Evolutionary conservation across 2,888 invertebrate species (phyloP), one percentile per base, ranked within the genome.

Genomic region (Agriotes lineatus): DNA sequence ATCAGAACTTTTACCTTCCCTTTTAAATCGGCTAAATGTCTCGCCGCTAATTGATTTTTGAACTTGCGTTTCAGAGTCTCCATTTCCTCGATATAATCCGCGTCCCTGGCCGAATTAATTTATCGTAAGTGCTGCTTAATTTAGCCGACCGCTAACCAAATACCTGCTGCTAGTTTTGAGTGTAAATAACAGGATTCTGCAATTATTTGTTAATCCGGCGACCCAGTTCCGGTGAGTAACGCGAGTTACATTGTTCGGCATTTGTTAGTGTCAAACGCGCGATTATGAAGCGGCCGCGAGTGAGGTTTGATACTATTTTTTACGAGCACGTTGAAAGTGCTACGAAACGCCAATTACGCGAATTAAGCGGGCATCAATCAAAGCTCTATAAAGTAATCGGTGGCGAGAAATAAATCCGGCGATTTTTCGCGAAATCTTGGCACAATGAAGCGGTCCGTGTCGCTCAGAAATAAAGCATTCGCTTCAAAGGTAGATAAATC

Each of bases 401-500:
- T 65, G 25, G 30, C 12, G 16, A 65, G 48, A 65, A 65, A 65
- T 58, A 58, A 65, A 65, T 48, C 48, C 65, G 25, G 37, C 57
- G 56, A 62, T 42, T 63, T 63, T 63, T 63, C 58, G 18, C 45
- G 44, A 44, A 56, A 56, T 58, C 57, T 65, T 65, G 65, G 65
- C 65, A 60, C 62, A 54, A 62, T 62, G 22, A 52, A 52, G 62
- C 52, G 44, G 42, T 62, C 37, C 42, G 50, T 60, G 59, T 45
- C 59, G 20, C 39, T 25, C 16, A 58, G 48, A 57, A 58, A 22
- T 50, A 57, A 58, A 58, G 42, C 50, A 52, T 66, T 60, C 60
- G 59, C 60, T 66, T 66, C 19, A 56, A 60, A 67, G 60, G 60
- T 67, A 60, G 54, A 60, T 60, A 67, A 67, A 60, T 67, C 54